phyloP scores from a whole-genome alignment of 2,797 vertebrate genomes.

The Microhierax caerulescens region DNA sequence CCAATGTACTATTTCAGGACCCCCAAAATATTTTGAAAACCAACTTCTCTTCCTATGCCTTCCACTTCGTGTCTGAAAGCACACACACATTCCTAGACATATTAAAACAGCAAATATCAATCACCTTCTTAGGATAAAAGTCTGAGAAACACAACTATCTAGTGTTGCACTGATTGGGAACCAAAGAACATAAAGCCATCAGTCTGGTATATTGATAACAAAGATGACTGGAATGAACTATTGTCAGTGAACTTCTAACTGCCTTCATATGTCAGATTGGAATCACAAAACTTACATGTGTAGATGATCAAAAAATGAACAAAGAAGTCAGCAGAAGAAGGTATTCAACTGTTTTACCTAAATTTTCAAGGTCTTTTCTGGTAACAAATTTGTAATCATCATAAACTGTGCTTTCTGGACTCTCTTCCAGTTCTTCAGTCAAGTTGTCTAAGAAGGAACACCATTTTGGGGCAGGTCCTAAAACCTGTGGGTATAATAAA shows the following conservation, averaged over 20 bases:
- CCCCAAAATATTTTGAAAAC: background rate
- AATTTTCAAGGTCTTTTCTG: constrained; percentile 91
- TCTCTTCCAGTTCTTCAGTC: constrained; percentile 96
- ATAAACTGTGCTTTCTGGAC: constrained; percentile 93
- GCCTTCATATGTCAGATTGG: background rate
- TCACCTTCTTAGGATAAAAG: background rate
- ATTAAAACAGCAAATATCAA: background rate
- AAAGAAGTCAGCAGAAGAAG: background rate
- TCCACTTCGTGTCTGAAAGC: background rate
- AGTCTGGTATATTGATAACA: background rate
- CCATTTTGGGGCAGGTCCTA: constrained; percentile 95
- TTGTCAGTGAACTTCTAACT: background rate
- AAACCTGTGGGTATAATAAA: constrained; percentile 74
- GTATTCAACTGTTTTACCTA: constrained; percentile 81
- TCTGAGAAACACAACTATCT: background rate
- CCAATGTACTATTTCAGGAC: background rate
- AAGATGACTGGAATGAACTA: background rate
- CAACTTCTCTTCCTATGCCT: background rate
- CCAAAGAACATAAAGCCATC: background rate
- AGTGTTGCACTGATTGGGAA: background rate
- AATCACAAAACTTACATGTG: background rate
- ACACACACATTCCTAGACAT: background rate
- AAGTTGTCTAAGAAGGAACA: constrained; percentile 97
- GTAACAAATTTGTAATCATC: constrained; percentile 99
- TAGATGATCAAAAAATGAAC: background rate